Conservation (phyloP, 2,888 invertebrate genomes). For the Vandiemenella viatica region DNA sequence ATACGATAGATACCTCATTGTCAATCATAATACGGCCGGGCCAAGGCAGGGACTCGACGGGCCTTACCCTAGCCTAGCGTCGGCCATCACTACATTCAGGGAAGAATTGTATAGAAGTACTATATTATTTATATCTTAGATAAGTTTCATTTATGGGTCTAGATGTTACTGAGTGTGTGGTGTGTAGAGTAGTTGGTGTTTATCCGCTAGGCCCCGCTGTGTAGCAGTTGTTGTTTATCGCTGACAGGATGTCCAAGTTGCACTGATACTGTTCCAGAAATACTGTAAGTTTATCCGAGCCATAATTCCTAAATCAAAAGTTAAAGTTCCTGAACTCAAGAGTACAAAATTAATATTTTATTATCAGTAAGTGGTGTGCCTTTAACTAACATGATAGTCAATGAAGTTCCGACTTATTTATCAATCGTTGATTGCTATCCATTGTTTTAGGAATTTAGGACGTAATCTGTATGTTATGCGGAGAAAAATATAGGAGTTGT, state of each 20-base stretch:
- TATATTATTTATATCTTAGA: slow-evolving; percentile 13
- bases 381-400: slow-evolving; percentile 6
- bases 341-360: slow-evolving; percentile 10
- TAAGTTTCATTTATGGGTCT: slow-evolving; percentile 3
- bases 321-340: slow-evolving; percentile 12
- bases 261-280: neutral
- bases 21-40: slow-evolving; percentile 17
- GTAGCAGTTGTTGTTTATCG: neutral
- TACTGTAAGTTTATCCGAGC: slow-evolving; percentile 1
- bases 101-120: slow-evolving; percentile 14
- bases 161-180: neutral
- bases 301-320: slow-evolving; percentile 10
- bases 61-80: slow-evolving; percentile 22
- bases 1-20: slow-evolving; percentile 19
- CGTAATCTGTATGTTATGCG: too few species aligned
- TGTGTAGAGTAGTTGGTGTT: neutral
- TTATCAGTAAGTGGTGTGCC: slow-evolving; percentile 10
- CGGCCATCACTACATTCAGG: slow-evolving; percentile 18
- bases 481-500: too few species aligned
- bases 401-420: too few species aligned
- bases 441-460: too few species aligned
- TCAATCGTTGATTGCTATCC: too few species aligned
- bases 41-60: slow-evolving; percentile 21
- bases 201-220: neutral
- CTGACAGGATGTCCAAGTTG: neutral